Evolutionary conservation across 2,797 vertebrate genomes (phyloP).

Genomic region (Malacoraja senta): DNA sequence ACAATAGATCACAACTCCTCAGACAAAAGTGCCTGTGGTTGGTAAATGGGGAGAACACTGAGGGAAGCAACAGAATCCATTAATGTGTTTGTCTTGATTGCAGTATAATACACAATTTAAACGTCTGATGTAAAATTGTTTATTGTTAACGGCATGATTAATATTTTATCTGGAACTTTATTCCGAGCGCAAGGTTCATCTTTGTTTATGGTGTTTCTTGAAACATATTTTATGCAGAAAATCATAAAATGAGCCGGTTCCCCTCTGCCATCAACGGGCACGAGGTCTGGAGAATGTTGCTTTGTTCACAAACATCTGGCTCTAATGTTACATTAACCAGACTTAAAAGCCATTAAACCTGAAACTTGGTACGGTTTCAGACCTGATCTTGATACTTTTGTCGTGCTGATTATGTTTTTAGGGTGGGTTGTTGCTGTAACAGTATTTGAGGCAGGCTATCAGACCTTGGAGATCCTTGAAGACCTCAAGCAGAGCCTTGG

Average conservation of each 20-base stretch:
- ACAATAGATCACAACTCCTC: too few species aligned
- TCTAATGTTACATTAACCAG: neutral
- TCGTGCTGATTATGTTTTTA: constrained; percentile 7
- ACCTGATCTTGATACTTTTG: neutral
- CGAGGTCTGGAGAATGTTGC: neutral
- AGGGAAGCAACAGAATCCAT: too few species aligned
- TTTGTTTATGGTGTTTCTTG: neutral
- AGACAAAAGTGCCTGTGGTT: too few species aligned
- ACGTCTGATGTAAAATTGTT: too few species aligned
- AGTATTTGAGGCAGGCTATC: neutral
- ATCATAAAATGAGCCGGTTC: neutral
- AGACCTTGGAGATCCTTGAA: neutral
- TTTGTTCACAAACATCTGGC: constrained; percentile 33
- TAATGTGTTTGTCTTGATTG: too few species aligned
- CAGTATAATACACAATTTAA: too few species aligned
- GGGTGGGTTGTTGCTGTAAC: neutral
- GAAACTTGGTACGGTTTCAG: neutral
- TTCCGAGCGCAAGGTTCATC: neutral
- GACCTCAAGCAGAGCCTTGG: too few species aligned
- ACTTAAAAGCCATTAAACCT: constrained; percentile 29
- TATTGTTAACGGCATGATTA: neutral
- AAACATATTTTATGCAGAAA: neutral
- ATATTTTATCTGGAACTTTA: neutral
- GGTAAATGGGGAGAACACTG: too few species aligned
- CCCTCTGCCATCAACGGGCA: neutral